Evolutionary conservation across 2,888 invertebrate genomes (phyloP).

Genomic region (Yponomeuta plumbellus): DNA sequence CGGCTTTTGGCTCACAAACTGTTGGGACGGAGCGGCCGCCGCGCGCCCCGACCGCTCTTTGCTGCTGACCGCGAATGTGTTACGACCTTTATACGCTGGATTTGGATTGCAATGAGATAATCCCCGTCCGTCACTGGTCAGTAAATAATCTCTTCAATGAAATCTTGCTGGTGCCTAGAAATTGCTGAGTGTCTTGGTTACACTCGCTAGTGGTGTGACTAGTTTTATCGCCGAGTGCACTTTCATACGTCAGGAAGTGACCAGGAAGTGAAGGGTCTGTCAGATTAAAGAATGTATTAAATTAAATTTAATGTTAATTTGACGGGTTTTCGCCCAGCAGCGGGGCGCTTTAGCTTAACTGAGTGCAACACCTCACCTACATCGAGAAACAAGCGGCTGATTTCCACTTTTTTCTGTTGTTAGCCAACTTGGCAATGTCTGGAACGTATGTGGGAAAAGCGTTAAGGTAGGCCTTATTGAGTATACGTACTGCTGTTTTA

Average conservation of each 20-base stretch:
- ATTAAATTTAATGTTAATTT: no score
- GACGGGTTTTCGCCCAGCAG: no score
- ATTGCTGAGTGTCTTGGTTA: background rate
- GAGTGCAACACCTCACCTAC: no score
- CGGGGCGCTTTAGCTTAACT: no score
- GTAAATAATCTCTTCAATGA: background rate
- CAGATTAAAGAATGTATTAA: no score
- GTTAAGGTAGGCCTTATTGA: background rate
- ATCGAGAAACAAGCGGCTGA: no score
- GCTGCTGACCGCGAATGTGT: conserved; percentile 28
- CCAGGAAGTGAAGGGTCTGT: no score
- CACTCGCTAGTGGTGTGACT: no score
- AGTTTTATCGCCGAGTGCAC: no score
- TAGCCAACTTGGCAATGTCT: background rate
- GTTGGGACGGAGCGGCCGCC: conserved; percentile 50
- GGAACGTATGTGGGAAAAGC: background rate
- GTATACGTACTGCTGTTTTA: background rate
- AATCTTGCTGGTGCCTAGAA: background rate
- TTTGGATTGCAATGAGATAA: conserved; percentile 60
- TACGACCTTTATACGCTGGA: conserved; percentile 34
- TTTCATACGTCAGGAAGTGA: no score
- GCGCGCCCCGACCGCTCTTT: conserved; percentile 43
- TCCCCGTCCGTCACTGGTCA: conserved; percentile 27
- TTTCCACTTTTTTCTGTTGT: no score
- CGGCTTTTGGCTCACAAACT: conserved; percentile 41